Conservation (phyloP, 2,888 invertebrate species). For the Mesochorus sp. region DNA sequence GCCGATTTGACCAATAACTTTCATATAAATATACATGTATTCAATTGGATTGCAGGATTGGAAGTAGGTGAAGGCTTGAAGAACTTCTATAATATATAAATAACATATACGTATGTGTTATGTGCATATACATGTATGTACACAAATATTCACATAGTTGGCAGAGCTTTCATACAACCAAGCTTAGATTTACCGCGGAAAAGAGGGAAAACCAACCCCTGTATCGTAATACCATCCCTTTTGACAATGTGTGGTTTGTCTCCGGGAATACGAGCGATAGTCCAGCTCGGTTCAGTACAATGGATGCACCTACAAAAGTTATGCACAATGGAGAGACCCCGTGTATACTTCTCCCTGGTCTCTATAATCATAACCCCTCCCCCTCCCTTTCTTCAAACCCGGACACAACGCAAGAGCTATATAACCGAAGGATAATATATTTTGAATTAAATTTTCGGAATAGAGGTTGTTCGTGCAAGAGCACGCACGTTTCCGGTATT, state of each 20-base stretch:
- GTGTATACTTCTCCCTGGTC: constrained; percentile 8
- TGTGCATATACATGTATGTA: constrained; percentile 1
- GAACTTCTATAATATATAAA: constrained; percentile 32
- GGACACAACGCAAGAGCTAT: constrained; percentile 9
- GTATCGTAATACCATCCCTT: constrained; percentile 56
- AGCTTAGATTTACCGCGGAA: background rate
- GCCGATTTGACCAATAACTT: background rate
- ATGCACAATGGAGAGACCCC: constrained; percentile 56
- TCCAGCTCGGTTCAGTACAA: constrained; percentile 47
- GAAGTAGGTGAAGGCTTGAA: constrained; percentile 23
- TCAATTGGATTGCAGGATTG: background rate
- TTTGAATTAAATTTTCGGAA: constrained; percentile 57
- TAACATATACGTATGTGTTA: background rate
- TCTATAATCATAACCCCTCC: background rate
- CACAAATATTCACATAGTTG: constrained; percentile 42
- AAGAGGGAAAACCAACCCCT: constrained; percentile 7
- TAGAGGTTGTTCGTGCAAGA: constrained; percentile 34
- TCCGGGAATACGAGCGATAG: constrained; percentile 51
- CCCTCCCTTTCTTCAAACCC: background rate
- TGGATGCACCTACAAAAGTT: constrained; percentile 61
- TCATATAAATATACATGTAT: background rate
- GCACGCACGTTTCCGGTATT: constrained; percentile 9
- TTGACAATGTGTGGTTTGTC: constrained; percentile 46
- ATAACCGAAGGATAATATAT: constrained; percentile 54
- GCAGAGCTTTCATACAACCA: constrained; percentile 8